phyloP scores from a whole-genome alignment of 2,113 vertebrate genomes.

The Nothocercus nigrocapillus region DNA sequence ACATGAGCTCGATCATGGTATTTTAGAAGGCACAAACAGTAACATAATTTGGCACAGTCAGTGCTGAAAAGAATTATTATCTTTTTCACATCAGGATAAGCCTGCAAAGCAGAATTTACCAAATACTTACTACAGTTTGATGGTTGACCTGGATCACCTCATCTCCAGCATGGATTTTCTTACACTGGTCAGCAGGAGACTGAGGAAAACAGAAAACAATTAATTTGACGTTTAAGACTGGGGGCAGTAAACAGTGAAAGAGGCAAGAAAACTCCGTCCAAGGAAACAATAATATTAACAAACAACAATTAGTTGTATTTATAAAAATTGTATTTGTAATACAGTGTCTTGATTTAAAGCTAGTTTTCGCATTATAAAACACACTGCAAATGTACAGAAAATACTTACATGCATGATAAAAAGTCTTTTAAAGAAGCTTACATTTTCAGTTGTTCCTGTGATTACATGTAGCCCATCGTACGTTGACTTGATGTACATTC shows the following conservation, averaged over 20 bases:
- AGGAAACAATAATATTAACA: not conserved
- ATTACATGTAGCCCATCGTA: constrained; percentile 85
- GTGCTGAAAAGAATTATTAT: not conserved
- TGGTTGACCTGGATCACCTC: constrained; percentile 81
- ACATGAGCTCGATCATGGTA: not conserved
- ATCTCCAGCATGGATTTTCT: constrained; percentile 82
- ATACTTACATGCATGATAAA: not conserved
- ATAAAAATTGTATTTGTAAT: not conserved
- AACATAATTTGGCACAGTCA: not conserved
- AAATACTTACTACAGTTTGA: constrained; percentile 79
- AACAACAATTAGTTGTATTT: not conserved
- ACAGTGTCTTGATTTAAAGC: not conserved
- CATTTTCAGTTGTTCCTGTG: constrained; percentile 86
- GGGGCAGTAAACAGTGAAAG: not conserved
- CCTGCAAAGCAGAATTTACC: not conserved
- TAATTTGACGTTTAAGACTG: not conserved
- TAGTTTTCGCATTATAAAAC: not conserved
- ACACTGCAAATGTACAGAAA: not conserved
- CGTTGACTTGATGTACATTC: constrained; percentile 86
- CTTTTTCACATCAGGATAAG: not conserved
- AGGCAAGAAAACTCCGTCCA: not conserved
- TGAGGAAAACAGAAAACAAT: constrained; percentile 57
- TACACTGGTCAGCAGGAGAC: constrained; percentile 84
- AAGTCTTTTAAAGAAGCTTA: constrained; percentile 46
- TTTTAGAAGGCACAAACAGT: not conserved